These are phyloP conservation scores for Spongia lamella DNA, from an alignment of 37 sponge, comb jelly and placozoan genomes.

Conservation along the genomic window DNA sequence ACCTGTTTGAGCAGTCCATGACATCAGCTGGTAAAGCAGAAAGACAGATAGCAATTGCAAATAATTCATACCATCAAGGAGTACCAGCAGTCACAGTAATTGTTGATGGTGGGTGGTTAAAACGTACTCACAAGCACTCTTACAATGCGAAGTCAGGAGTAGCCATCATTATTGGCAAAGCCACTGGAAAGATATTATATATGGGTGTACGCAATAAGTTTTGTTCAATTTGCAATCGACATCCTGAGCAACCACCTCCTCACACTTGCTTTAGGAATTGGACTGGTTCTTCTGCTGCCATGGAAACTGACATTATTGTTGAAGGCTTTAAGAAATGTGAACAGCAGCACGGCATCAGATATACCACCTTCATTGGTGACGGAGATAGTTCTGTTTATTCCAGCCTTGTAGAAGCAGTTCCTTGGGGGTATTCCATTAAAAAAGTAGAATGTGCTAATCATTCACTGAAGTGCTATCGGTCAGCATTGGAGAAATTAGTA, in stretches of 20 bases:
- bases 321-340: slow-evolving; percentile 42
- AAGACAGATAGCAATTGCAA: too few species aligned
- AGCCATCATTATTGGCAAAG: too few species aligned
- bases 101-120: slow-evolving; percentile 39
- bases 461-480: slow-evolving; percentile 49
- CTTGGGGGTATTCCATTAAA: slow-evolving; percentile 29
- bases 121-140: slow-evolving; percentile 14
- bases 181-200: too few species aligned
- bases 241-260: too few species aligned
- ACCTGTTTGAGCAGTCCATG: too few species aligned
- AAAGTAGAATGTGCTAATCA: slow-evolving; percentile 62
- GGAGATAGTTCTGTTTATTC: slow-evolving; percentile 44
- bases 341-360: slow-evolving; percentile 39
- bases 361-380: slow-evolving; percentile 33
- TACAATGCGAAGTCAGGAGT: too few species aligned
- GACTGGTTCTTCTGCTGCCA: slow-evolving; percentile 26
- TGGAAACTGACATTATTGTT: slow-evolving; percentile 40
- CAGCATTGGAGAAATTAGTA: slow-evolving; percentile 31
- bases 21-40: too few species aligned
- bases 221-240: too few species aligned
- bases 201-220: too few species aligned
- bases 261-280: slow-evolving; percentile 32
- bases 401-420: slow-evolving; percentile 22
- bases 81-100: slow-evolving; percentile 42
- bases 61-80: slow-evolving; percentile 33